Percentiles rank a stretch among this genome's conserved stretches.
Evolutionary conservation across 2,888 invertebrate genomes (phyloP).

Genomic region (Melanophora roralis): DNA sequence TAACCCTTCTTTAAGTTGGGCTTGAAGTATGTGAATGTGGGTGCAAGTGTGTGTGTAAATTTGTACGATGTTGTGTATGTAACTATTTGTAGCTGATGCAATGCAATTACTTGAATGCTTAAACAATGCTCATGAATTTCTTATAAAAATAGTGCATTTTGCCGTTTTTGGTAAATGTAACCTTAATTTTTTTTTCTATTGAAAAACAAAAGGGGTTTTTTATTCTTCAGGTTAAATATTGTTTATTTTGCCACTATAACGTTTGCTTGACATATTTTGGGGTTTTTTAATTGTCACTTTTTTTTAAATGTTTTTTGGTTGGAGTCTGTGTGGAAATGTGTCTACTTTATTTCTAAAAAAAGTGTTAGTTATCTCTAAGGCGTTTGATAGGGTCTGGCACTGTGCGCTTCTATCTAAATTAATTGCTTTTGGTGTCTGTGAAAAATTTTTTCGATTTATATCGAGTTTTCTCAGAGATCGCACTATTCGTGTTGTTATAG

Average conservation of each 20-base stretch:
- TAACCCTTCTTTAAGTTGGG: no score
- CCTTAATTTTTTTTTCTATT: not conserved
- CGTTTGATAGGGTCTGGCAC: no score
- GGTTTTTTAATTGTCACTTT: not conserved
- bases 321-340: not conserved
- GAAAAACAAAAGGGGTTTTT: not conserved
- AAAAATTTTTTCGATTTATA: no score
- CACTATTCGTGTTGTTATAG: no score
- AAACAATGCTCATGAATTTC: constrained; percentile 9
- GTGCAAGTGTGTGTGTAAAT: not conserved
- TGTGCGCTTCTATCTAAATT: no score
- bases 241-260: not conserved
- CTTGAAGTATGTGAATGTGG: no score
- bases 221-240: not conserved
- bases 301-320: not conserved
- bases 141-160: constrained; percentile 11
- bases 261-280: constrained; percentile 41
- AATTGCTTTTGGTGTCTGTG: no score
- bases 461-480: no score
- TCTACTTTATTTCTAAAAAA: no score
- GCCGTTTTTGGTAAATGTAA: not conserved
- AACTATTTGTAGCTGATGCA: not conserved
- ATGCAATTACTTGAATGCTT: not conserved
- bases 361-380: no score
- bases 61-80: not conserved